Evolutionary conservation across 2,888 invertebrate genomes (phyloP), one percentile per base, ranked within the genome.

Genomic region (Drosophila barbarae): DNA sequence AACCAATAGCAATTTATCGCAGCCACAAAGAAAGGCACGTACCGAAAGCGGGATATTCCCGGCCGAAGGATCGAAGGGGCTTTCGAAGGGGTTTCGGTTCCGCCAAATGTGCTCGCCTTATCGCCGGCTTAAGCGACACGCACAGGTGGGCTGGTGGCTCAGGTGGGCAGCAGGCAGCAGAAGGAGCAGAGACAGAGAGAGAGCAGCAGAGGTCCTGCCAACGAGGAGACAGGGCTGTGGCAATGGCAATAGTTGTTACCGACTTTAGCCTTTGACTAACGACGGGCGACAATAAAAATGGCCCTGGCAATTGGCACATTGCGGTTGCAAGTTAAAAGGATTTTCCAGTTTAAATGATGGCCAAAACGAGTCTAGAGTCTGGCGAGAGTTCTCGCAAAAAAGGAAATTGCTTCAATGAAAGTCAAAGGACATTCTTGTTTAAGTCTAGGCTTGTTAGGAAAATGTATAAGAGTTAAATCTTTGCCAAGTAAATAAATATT

Each of bases 1-100:
- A 77, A 68, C 84, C 81, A 85, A 85, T 85, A 69, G 70, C 81
- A 84, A 85, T 84, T 85, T 85, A 82, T 82, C 81, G 84, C 82
- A 72, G 66, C 56, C 34, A 35, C 73, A 72, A 77, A 51, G 76
- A 75, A 77, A 73, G 73, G 77, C 85, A 80, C 81, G 84, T 84
- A 71, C 57, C 50, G 15, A 44, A 47, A 23, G 23, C 35, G 34
- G 64, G 21, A 41, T 30, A 28, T n/a, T 39, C 39, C 39, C 30
- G 50, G 51, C 6, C 18, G 58, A 18, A 18, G 18, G 51, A 39
- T 51, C 30, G 46, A 30, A 49, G 46, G 47, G 59, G 66, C 38
- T 15, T 18, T 55, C 55, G 39, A 38, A 56, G 49, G 60, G 34
- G 42, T 56, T 63, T 65, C 41, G 46, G 46, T 26, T 21, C 50